Percentiles rank a stretch among this genome's conserved stretches.
Evolutionary conservation across 2,797 vertebrate genomes (phyloP).

Genomic region (Enteromius viviparus): DNA sequence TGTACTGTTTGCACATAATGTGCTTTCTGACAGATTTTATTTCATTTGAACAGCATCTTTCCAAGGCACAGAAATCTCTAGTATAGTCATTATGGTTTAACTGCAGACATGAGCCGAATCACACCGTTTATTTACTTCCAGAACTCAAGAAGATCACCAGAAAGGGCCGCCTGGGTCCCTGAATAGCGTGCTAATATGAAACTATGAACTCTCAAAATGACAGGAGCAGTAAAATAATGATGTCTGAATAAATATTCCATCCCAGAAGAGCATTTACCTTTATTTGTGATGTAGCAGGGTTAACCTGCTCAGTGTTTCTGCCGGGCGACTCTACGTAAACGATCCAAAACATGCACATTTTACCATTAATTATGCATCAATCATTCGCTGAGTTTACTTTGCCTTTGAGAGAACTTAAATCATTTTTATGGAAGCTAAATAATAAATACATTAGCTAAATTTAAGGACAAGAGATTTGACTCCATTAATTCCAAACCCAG

Average conservation of each 20-base stretch:
- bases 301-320: slow-evolving; percentile 1
- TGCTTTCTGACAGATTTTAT: slow-evolving; percentile 19
- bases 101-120: slow-evolving; percentile 21
- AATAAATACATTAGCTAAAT: background rate
- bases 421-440: background rate
- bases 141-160: background rate
- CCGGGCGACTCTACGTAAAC: background rate
- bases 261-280: background rate
- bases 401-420: background rate
- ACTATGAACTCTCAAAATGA: slow-evolving; percentile 14
- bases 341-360: background rate
- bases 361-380: slow-evolving; percentile 3
- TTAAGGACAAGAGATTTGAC: background rate
- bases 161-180: background rate
- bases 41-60: slow-evolving; percentile 4
- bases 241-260: background rate
- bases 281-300: background rate
- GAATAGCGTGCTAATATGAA: slow-evolving; percentile 17
- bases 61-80: slow-evolving; percentile 28
- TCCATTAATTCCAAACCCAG: background rate
- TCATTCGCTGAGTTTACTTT: background rate
- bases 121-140: slow-evolving; percentile 15
- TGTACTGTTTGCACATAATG: background rate
- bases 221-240: background rate
- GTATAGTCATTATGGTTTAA: slow-evolving; percentile 45